Base-by-base conservation (phyloP, 2,113 vertebrate species). In the Tachysurus vachellii region DNA sequence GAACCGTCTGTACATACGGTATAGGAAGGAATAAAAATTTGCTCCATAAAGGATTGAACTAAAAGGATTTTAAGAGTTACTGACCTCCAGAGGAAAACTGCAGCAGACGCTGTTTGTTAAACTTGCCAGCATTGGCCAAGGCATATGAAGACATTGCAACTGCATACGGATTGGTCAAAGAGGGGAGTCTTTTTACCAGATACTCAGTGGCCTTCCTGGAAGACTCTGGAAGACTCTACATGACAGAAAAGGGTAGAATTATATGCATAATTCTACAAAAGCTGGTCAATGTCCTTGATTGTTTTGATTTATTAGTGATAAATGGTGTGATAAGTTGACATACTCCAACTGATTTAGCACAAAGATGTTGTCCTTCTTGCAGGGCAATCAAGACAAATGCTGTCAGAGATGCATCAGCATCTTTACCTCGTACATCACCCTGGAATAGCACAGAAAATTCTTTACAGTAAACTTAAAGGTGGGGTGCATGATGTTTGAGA, bases 131-230 rank as follows among this genome's bases (percentile, higher is more conserved):
- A 76, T 94, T 91, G 87, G 96, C 95, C 89, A 99, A 87, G 11
- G 97, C 97, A 0, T 98, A 98, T 53, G 95, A 96, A 0, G 94
- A 44, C 44, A 99, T 92, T 42, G 97, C 95, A 56, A 97, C 93
- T 0, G 96, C 94, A 82, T 99, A 99, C 0, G 97, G 94, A 64
- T 97, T 94, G n/a, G 12, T 16, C 11, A 99, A n/a, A 0, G 14
- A 87, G 10, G 82, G 28, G 14, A 97, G 93, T n/a, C 87, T 93
- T 16, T 0, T 83, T 47, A 88, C 26, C 4, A 99, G 92, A 90
- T 94, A 98, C 0, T 62, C 9, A 0, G 91, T 59, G 0, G 97
- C 95, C 83, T 95, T 97, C 0, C 0, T 26, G 50, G 97, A 94
- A 68, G 95, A 95, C 0, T 8, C 5, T 0, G 86, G 88, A 71